Evolutionary conservation across 2,888 invertebrate species (phyloP).

Genomic region (Meandrusa payeni): DNA sequence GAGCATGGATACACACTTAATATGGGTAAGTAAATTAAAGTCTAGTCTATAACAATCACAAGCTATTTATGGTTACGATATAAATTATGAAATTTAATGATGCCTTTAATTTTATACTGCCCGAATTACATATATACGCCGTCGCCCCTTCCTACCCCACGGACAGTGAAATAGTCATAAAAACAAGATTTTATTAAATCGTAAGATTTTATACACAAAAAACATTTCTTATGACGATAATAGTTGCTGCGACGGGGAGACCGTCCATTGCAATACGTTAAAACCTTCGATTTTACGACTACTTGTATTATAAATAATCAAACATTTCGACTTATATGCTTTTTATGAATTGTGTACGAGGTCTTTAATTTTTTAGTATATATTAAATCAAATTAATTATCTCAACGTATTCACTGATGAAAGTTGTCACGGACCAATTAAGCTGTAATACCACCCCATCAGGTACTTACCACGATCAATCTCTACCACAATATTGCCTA

Average conservation of each 20-base stretch:
- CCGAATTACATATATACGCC: not conserved
- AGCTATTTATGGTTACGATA: too few species aligned
- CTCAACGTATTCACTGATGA: too few species aligned
- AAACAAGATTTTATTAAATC: slow-evolving; percentile 48
- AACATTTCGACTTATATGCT: slow-evolving; percentile 41
- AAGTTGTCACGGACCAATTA: too few species aligned
- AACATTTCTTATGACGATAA: slow-evolving; percentile 54
- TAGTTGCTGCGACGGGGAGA: slow-evolving; percentile 36
- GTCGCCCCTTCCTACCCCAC: not conserved
- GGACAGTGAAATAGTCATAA: slow-evolving; percentile 41
- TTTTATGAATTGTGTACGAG: slow-evolving; percentile 35
- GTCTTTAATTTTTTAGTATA: slow-evolving; percentile 36
- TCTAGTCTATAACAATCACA: too few species aligned
- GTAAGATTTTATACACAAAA: slow-evolving; percentile 54
- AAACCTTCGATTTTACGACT: slow-evolving; percentile 56
- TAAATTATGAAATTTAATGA: too few species aligned
- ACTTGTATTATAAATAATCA: slow-evolving; percentile 68
- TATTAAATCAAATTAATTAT: slow-evolving; percentile 26
- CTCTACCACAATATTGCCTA: too few species aligned
- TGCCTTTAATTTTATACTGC: not conserved
- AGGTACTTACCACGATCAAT: too few species aligned
- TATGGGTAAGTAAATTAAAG: too few species aligned
- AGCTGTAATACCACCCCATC: too few species aligned
- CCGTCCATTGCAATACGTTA: slow-evolving; percentile 39
- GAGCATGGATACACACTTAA: too few species aligned